Evolutionary conservation across 2,888 invertebrate species (phyloP).

Genomic region (Desoria tigrina): DNA sequence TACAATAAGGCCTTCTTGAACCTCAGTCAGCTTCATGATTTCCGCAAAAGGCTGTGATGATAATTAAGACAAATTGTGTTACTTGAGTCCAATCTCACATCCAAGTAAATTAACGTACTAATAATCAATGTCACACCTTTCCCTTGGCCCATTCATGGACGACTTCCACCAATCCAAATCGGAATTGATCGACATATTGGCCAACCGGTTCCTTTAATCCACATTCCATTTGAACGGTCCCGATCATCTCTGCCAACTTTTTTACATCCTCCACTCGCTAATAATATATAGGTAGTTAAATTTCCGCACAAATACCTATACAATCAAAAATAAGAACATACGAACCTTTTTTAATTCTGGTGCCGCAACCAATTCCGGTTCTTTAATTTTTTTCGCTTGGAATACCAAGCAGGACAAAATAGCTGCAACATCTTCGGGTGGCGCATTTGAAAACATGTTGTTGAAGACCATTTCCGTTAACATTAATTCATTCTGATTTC

Average conservation of each 20-base stretch:
- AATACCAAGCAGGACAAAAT: conserved; percentile 89
- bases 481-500: conserved; percentile 79
- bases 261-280: conserved; percentile 73
- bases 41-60: conserved; percentile 92
- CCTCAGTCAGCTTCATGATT: conserved; percentile 87
- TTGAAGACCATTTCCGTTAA: conserved; percentile 88
- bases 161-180: conserved; percentile 89
- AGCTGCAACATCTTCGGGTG: conserved; percentile 90
- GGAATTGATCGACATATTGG: conserved; percentile 67
- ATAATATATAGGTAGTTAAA: conserved; percentile 27
- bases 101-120: no score
- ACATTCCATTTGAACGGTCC: conserved; percentile 66
- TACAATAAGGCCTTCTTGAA: conserved; percentile 97
- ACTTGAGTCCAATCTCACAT: background rate
- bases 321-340: no score
- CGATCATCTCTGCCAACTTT: conserved; percentile 69
- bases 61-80: conserved; percentile 48
- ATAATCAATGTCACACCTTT: no score
- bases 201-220: conserved; percentile 61
- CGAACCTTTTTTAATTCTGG: conserved; percentile 62
- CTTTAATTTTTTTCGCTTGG: conserved; percentile 73
- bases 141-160: conserved; percentile 96
- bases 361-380: conserved; percentile 64
- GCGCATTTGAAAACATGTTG: conserved; percentile 81
- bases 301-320: background rate